These are phyloP conservation scores for Ommatoiulus sabulosus DNA, from an alignment of 2,888 invertebrate genomes.

Conservation along the genomic window DNA sequence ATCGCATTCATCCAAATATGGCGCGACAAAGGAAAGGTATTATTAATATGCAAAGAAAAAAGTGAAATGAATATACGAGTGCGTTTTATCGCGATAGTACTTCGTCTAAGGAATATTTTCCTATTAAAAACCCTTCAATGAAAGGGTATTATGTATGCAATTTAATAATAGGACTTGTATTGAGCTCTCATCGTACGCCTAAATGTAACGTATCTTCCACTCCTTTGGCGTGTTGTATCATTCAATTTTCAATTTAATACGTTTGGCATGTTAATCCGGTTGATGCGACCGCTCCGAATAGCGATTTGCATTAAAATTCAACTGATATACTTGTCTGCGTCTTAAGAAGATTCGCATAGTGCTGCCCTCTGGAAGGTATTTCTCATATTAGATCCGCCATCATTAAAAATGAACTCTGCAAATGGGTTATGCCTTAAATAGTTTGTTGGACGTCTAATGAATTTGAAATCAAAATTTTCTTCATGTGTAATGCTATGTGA, in stretches of 20 bases:
- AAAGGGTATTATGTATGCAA: not conserved
- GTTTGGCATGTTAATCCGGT: not conserved
- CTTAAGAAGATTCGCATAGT: not conserved
- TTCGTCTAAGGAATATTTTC: not conserved
- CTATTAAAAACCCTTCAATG: not conserved
- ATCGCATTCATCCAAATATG: not conserved
- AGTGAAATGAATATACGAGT: not conserved
- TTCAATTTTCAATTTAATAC: not conserved
- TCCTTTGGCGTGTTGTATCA: not conserved
- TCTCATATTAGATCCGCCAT: too few relatives aligned
- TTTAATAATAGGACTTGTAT: not conserved
- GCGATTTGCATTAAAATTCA: not conserved
- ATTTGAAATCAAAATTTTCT: too few relatives aligned
- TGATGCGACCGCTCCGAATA: not conserved
- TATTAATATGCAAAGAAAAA: conserved; percentile 20
- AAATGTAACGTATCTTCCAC: not conserved
- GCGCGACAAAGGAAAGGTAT: not conserved
- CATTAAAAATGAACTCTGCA: too few relatives aligned
- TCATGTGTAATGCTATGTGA: too few relatives aligned
- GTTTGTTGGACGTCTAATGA: too few relatives aligned
- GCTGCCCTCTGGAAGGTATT: too few relatives aligned
- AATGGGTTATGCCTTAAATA: too few relatives aligned
- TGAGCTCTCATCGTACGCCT: not conserved
- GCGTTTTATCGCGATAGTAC: not conserved
- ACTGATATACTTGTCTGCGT: not conserved